Evolutionary conservation across 2,888 invertebrate species (phyloP).

Genomic region (Onthophagus sagittarius): DNA sequence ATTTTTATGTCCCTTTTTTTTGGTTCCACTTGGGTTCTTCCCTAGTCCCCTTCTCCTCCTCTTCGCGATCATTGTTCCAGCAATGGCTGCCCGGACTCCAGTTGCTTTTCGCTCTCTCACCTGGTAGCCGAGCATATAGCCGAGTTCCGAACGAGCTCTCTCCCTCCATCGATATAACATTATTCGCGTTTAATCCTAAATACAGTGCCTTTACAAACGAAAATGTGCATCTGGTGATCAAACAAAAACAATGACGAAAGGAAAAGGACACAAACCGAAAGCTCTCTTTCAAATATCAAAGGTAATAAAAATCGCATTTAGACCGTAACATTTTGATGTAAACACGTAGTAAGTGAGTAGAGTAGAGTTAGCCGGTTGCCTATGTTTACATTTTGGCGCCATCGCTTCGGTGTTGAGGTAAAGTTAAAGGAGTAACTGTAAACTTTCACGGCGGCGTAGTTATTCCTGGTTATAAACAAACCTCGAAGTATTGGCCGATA

Average conservation of each 20-base stretch:
- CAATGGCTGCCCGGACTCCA: constrained; percentile 1
- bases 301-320: constrained; percentile 51
- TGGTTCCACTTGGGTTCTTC: neutral
- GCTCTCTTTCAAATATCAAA: constrained; percentile 74
- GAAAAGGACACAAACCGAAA: constrained; percentile 55
- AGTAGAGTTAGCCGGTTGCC: neutral
- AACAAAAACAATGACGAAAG: constrained; percentile 53
- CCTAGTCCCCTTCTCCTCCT: constrained; percentile 14
- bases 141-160: neutral
- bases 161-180: neutral
- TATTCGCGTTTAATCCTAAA: constrained; percentile 6
- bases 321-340: neutral
- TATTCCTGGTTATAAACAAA: constrained; percentile 10
- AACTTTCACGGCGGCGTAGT: constrained; percentile 3
- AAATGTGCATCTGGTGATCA: constrained; percentile 27
- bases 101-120: neutral
- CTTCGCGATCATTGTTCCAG: constrained; percentile 15
- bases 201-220: constrained; percentile 3
- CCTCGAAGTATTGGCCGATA: neutral
- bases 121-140: neutral
- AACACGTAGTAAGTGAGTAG: neutral
- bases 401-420: neutral
- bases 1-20: neutral
- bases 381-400: neutral
- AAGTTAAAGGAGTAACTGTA: neutral